Percentiles rank a stretch among this genome's conserved stretches.
These are phyloP conservation scores for Gonocerus acuteangulatus DNA, from an alignment of 2,888 invertebrate genomes.

Conservation along the genomic window DNA sequence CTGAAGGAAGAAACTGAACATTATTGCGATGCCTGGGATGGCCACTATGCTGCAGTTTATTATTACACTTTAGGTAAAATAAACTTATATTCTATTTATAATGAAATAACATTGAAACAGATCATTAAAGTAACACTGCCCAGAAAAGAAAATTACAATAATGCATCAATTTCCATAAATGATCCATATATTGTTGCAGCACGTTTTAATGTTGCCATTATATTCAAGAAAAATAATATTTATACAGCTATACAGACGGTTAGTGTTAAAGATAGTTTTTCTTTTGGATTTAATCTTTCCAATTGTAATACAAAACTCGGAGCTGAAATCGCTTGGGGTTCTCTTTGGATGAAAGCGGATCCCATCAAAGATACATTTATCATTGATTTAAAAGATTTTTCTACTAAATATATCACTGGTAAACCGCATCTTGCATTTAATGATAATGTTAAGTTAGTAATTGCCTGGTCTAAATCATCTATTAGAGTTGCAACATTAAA, in stretches of 20 bases:
- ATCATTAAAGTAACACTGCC: slow-evolving; percentile 9
- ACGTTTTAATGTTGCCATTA: slow-evolving; percentile 14
- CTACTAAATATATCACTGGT: slow-evolving; percentile 6
- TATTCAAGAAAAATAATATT: slow-evolving; percentile 5
- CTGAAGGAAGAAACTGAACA: slow-evolving; percentile 5
- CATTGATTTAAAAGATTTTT: slow-evolving; percentile 4
- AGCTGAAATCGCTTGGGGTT: slow-evolving; percentile 14
- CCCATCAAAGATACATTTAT: slow-evolving; percentile 20
- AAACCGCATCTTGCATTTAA: slow-evolving; percentile 18
- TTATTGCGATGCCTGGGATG: slow-evolving; percentile 19
- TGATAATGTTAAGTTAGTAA: slow-evolving; percentile 11
- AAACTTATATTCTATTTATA: slow-evolving; percentile 12
- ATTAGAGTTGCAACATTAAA: not conserved
- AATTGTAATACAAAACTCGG: slow-evolving; percentile 13
- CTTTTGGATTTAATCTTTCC: slow-evolving; percentile 1
- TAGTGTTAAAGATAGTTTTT: slow-evolving; percentile 10
- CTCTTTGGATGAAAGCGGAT: slow-evolving; percentile 18
- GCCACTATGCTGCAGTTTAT: slow-evolving; percentile 14
- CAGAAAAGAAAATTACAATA: slow-evolving; percentile 5
- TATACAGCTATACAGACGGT: not conserved
- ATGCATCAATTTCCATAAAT: slow-evolving; percentile 15
- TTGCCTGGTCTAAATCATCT: slow-evolving; percentile 13
- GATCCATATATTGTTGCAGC: slow-evolving; percentile 17
- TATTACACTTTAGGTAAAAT: slow-evolving; percentile 18
- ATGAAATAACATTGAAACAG: not conserved